These are phyloP conservation scores for Sternarchorhynchus goeldii DNA, from an alignment of 2,797 vertebrate species.

Conservation along the genomic window DNA sequence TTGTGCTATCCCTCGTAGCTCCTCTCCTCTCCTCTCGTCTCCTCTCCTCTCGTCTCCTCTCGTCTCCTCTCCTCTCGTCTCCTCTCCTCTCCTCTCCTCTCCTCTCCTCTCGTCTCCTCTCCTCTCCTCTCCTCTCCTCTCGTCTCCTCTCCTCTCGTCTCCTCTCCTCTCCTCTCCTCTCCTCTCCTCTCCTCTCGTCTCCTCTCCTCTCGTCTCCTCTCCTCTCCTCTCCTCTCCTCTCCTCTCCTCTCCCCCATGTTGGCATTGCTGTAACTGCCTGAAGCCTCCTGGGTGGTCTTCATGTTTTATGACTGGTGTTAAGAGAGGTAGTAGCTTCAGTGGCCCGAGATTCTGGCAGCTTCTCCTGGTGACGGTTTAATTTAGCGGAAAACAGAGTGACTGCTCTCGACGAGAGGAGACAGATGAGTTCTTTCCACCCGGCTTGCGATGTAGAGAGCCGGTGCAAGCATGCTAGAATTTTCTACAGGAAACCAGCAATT, in stretches of 20 bases:
- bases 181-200: conserved; percentile 45
- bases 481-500: conserved; percentile 49
- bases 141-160: background rate
- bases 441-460: conserved; percentile 44
- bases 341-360: conserved; percentile 43
- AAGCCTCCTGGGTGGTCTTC: conserved; percentile 58
- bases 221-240: conserved; percentile 31
- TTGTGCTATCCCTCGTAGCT: conserved; percentile 37
- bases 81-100: conserved; percentile 16
- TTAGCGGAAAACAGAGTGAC: conserved; percentile 57
- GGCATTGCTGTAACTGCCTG: conserved; percentile 40
- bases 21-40: conserved; percentile 14
- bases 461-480: conserved; percentile 36
- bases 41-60: conserved; percentile 12
- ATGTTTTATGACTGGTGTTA: conserved; percentile 58
- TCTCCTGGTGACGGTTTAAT: conserved; percentile 50
- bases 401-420: conserved; percentile 42
- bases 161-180: conserved; percentile 12
- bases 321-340: conserved; percentile 47
- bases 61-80: background rate
- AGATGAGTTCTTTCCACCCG: conserved; percentile 50
- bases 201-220: conserved; percentile 27
- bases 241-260: conserved; percentile 11
- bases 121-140: conserved; percentile 31
- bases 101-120: conserved; percentile 27